phyloP scores from a whole-genome alignment of 2,888 invertebrate species.

The Nomada fabriciana region DNA sequence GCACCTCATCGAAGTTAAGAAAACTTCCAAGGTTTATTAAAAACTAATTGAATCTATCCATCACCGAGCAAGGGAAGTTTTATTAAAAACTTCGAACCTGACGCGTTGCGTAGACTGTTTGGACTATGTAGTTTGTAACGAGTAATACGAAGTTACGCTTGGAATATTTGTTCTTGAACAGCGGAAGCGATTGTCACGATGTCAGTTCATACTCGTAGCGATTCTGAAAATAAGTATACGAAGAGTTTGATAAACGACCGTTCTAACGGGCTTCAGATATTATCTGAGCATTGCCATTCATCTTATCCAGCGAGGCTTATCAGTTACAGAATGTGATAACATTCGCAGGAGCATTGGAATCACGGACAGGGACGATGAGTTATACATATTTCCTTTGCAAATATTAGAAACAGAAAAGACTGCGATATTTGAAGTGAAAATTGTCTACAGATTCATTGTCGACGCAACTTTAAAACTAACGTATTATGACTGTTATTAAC shows the following conservation, averaged over 20 bases:
- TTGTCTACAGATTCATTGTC: not conserved
- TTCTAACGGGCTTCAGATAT: constrained; percentile 45
- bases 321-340: constrained; percentile 38
- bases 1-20: not conserved
- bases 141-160: constrained; percentile 51
- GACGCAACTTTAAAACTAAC: too few species aligned
- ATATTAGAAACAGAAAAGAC: not conserved
- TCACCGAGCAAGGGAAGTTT: not conserved
- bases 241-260: constrained; percentile 73
- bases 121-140: constrained; percentile 16
- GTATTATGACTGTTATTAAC: too few species aligned
- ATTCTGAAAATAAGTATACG: constrained; percentile 71
- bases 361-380: constrained; percentile 20
- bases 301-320: constrained; percentile 57
- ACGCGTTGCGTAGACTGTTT: constrained; percentile 13
- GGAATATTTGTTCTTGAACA: constrained; percentile 43
- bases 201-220: constrained; percentile 44
- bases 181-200: constrained; percentile 48
- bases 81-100: constrained; percentile 26
- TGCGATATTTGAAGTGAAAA: too few species aligned
- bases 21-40: constrained; percentile 24
- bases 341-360: constrained; percentile 5
- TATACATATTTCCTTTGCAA: not conserved
- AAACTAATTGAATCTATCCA: constrained; percentile 36
- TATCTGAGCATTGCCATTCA: constrained; percentile 60